phyloP scores from a whole-genome alignment of 2,113 vertebrate species.

The Hippocampus barbouri region DNA sequence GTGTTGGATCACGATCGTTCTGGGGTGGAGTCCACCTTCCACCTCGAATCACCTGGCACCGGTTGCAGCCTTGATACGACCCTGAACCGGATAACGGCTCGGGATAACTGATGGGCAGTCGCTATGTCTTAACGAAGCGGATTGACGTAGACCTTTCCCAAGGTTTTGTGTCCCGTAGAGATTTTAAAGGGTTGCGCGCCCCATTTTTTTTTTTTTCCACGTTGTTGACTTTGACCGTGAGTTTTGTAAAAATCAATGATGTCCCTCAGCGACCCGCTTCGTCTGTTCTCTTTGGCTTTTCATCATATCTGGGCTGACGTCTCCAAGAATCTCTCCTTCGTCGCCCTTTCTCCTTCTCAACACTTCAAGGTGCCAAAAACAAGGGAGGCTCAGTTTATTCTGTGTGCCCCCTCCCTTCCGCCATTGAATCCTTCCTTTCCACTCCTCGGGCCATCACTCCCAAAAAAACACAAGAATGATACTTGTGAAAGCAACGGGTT shows the following conservation, averaged over 20 bases:
- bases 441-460: conserved; percentile 45
- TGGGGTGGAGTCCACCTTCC: too few relatives aligned
- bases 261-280: conserved; percentile 47
- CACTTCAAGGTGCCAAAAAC: conserved; percentile 64
- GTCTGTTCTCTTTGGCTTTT: conserved; percentile 50
- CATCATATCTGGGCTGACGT: conserved; percentile 54
- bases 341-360: conserved; percentile 36
- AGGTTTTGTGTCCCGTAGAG: not conserved
- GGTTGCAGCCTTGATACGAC: not conserved
- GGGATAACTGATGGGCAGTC: not conserved
- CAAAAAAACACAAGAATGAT: conserved; percentile 48
- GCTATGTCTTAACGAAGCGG: not conserved
- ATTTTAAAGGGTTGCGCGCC: not conserved
- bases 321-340: conserved; percentile 43
- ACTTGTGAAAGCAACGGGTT: conserved; percentile 21
- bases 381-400: conserved; percentile 65
- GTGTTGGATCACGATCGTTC: too few relatives aligned
- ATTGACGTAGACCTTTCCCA: conserved; percentile 5
- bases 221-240: not conserved
- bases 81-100: not conserved
- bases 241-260: conserved; percentile 19
- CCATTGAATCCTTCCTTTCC: conserved; percentile 51
- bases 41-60: not conserved
- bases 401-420: conserved; percentile 59
- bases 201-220: not conserved